phyloP scores from a whole-genome alignment of 2,888 invertebrate species.

The Erynnis tages region DNA sequence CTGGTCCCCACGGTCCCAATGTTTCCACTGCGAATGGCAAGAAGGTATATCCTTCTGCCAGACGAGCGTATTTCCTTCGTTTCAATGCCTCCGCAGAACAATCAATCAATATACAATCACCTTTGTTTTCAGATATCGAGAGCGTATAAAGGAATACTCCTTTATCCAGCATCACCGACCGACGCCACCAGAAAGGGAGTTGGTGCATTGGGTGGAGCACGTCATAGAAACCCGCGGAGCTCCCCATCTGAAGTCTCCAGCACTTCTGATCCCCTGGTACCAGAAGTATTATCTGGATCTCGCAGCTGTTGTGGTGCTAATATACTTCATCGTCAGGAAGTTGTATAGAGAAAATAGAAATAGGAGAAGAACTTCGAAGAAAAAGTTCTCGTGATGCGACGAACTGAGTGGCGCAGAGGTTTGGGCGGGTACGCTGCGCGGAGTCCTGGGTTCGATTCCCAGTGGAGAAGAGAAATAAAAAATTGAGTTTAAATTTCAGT shows the following conservation, averaged over 20 bases:
- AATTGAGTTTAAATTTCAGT: too few species aligned
- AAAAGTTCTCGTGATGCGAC: too few species aligned
- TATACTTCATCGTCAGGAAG: neutral
- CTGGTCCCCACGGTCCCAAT: too few species aligned
- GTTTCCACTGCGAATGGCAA: too few species aligned
- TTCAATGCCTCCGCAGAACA: neutral
- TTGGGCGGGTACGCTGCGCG: too few species aligned
- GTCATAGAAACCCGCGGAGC: constrained; percentile 52
- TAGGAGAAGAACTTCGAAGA: neutral
- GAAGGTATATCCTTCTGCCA: too few species aligned
- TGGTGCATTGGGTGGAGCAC: constrained; percentile 57
- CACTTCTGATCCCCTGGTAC: constrained; percentile 47
- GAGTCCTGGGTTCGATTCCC: too few species aligned
- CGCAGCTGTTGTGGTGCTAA: constrained; percentile 29
- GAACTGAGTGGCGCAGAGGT: too few species aligned
- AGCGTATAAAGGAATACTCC: constrained; percentile 48
- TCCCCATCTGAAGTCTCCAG: constrained; percentile 49
- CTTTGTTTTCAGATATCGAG: constrained; percentile 48
- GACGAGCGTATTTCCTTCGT: neutral
- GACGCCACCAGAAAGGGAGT: constrained; percentile 42
- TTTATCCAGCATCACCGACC: constrained; percentile 50
- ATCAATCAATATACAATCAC: too few species aligned
- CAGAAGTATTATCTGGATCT: constrained; percentile 54
- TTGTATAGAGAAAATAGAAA: neutral
- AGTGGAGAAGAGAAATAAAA: too few species aligned